These are phyloP conservation scores for Stegodyphus dumicola DNA, from an alignment of 1,140 invertebrate species.

Conservation along the genomic window DNA sequence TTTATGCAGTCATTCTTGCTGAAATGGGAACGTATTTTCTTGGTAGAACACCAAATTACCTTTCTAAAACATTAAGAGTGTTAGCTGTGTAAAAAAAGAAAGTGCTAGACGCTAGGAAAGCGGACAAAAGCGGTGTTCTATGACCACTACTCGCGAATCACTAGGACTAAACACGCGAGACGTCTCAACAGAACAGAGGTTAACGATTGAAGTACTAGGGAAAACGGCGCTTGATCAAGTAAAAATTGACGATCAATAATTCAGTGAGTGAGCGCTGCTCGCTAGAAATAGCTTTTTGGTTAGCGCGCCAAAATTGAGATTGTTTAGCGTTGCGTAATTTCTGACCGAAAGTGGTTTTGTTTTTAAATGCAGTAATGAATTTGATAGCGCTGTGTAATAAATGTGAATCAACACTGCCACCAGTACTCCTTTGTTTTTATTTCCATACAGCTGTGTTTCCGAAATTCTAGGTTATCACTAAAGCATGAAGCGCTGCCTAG, in stretches of 20 bases:
- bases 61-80: background rate
- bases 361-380: no score
- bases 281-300: conserved; percentile 48
- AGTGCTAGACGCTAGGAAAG: conserved; percentile 20
- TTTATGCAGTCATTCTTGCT: conserved; percentile 10
- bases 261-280: conserved; percentile 43
- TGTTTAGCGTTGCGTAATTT: background rate
- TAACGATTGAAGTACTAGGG: conserved; percentile 48
- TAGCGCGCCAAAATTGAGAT: conserved; percentile 56
- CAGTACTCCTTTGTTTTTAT: no score
- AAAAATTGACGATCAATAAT: conserved; percentile 59
- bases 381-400: no score
- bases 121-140: conserved; percentile 37
- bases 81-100: conserved; percentile 11
- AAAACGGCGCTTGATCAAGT: conserved; percentile 54
- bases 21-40: conserved; percentile 1
- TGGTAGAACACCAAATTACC: background rate
- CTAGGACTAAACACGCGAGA: conserved; percentile 49
- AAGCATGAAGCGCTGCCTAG: no score
- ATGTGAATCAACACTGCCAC: no score
- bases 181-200: conserved; percentile 32
- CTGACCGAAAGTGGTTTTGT: no score
- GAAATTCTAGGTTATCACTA: no score
- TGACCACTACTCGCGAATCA: conserved; percentile 34
- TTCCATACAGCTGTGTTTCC: no score